These are phyloP conservation scores for Gallinago media DNA, from an alignment of 2,113 vertebrate species.

Conservation along the genomic window DNA sequence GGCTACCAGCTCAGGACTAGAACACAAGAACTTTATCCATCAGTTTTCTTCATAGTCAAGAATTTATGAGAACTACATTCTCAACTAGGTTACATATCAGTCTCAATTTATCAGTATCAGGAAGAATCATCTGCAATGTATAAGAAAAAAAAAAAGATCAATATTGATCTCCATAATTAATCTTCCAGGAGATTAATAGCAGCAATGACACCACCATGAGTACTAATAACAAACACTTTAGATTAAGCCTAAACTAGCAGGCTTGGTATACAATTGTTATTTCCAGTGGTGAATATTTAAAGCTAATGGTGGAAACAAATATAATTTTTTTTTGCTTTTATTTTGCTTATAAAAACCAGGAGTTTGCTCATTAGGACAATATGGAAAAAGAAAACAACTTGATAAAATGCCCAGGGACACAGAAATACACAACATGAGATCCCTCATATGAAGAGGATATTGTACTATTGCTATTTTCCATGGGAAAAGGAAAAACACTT, in stretches of 20 bases:
- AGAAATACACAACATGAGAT: slow-evolving; percentile 39
- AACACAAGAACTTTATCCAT: neutral
- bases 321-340: neutral
- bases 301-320: neutral
- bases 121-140: neutral
- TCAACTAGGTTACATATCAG: neutral
- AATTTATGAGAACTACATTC: neutral
- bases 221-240: neutral
- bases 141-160: neutral
- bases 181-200: neutral
- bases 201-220: neutral
- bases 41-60: neutral
- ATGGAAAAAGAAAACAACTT: slow-evolving; percentile 46
- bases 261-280: neutral
- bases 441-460: neutral
- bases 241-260: neutral
- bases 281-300: neutral
- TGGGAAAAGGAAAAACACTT: neutral
- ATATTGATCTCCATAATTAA: neutral
- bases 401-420: slow-evolving; percentile 29
- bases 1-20: neutral
- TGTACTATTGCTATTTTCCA: neutral
- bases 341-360: neutral
- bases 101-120: neutral
- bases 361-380: slow-evolving; percentile 38